phyloP scores from a whole-genome alignment of 2,113 vertebrate species.

The Suricata suricatta region DNA sequence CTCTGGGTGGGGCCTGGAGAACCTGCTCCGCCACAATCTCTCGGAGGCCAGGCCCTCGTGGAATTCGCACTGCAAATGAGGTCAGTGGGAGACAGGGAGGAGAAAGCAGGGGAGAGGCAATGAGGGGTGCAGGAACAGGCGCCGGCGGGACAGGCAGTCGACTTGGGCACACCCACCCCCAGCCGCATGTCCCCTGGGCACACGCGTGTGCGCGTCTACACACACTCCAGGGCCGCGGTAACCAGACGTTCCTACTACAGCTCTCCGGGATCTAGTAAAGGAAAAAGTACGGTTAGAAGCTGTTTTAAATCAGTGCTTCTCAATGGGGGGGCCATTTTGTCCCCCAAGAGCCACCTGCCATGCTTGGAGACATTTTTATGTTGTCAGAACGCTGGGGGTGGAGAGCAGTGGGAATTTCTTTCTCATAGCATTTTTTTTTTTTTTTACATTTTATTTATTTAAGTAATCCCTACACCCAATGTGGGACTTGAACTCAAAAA shows the following conservation, averaged over 20 bases:
- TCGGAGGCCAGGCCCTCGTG: background rate
- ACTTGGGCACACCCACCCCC: fast-evolving
- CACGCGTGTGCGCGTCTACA: fast-evolving
- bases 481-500: background rate
- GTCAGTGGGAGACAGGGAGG: background rate
- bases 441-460: background rate
- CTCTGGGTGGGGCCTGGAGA: background rate
- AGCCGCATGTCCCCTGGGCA: no score
- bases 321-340: background rate
- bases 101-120: background rate
- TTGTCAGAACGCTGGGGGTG: background rate
- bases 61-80: background rate
- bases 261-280: no score
- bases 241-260: background rate
- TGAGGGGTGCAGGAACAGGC: background rate
- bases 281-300: background rate
- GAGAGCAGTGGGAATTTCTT: background rate
- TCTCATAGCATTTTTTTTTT: background rate
- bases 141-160: background rate
- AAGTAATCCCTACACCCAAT: background rate
- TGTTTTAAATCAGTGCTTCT: background rate
- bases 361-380: background rate
- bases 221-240: fast-evolving
- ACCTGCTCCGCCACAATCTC: slow-evolving; percentile 13
- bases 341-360: background rate